A percentile compares a stretch with the other conserved stretches of the same genome.
Conservation (phyloP, 1,140 invertebrate species). For the Pomacea maculata region DNA sequence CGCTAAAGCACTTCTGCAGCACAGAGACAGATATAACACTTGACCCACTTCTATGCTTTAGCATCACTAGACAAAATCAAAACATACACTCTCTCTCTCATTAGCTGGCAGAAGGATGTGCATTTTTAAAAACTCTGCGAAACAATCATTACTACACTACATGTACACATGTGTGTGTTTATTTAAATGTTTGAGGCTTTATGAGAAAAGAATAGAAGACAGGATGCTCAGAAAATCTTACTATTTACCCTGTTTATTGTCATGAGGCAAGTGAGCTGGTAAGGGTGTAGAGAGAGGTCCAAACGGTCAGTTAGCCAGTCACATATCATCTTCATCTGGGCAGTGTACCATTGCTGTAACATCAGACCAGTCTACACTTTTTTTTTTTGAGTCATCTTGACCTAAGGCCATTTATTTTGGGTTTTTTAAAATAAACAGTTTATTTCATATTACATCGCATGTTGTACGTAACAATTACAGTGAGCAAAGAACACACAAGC, state of each 20-base stretch:
- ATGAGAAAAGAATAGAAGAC: no score
- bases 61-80: neutral
- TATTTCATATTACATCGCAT: no score
- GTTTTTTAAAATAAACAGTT: no score
- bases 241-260: conserved; percentile 90
- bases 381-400: neutral
- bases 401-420: no score
- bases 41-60: neutral
- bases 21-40: conserved; percentile 39
- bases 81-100: neutral
- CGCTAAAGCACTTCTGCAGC: conserved; percentile 95
- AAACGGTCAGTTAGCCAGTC: conserved; percentile 94
- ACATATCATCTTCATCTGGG: conserved; percentile 92
- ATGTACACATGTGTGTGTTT: no score
- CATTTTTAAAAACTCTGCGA: neutral
- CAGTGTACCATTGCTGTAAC: conserved; percentile 89
- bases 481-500: no score
- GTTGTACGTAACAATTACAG: no score
- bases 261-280: conserved; percentile 96
- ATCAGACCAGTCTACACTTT: conserved; percentile 14
- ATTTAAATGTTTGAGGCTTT: no score
- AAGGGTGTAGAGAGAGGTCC: conserved; percentile 93
- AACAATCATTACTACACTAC: neutral
- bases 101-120: neutral
- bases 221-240: no score